Conservation (phyloP, 1,140 invertebrate species). For the Gonioctena quinquepunctata region DNA sequence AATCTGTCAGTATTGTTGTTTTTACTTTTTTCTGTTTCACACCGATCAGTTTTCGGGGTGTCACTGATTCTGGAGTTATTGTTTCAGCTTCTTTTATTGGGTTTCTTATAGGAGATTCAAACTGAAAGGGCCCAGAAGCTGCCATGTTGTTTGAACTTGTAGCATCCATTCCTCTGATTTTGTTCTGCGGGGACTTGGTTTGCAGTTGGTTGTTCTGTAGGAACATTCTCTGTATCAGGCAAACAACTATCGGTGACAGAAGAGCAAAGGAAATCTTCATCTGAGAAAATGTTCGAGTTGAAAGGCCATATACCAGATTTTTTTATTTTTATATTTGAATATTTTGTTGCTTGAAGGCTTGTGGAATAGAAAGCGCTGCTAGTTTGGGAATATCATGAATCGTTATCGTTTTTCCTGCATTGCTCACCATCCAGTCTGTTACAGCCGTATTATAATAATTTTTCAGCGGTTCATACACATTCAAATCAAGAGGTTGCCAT, state of each 20-base stretch:
- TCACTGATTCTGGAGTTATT: background rate
- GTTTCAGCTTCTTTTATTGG: background rate
- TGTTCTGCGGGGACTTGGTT: background rate
- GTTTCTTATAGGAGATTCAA: background rate
- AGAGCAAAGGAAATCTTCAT: slow-evolving; percentile 17
- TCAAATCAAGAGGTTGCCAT: background rate
- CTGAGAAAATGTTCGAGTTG: background rate
- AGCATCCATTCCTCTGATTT: background rate
- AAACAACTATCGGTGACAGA: background rate
- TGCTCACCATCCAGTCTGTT: background rate
- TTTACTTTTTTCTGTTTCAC: background rate
- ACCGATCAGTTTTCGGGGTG: background rate
- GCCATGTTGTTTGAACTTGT: background rate
- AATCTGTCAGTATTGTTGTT: background rate
- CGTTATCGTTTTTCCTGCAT: slow-evolving; percentile 16
- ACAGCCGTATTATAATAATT: background rate
- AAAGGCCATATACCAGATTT: slow-evolving; percentile 11
- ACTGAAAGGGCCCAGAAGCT: background rate
- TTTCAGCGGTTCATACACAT: background rate
- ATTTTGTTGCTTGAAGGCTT: background rate
- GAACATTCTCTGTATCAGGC: background rate
- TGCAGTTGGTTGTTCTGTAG: background rate
- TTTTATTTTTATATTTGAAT: background rate
- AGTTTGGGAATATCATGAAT: slow-evolving; percentile 3
- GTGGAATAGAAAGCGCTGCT: background rate